Evolutionary conservation across 2,113 vertebrate species (phyloP), one percentile per base, ranked within the genome.

Genomic region (Agapornis roseicollis): DNA sequence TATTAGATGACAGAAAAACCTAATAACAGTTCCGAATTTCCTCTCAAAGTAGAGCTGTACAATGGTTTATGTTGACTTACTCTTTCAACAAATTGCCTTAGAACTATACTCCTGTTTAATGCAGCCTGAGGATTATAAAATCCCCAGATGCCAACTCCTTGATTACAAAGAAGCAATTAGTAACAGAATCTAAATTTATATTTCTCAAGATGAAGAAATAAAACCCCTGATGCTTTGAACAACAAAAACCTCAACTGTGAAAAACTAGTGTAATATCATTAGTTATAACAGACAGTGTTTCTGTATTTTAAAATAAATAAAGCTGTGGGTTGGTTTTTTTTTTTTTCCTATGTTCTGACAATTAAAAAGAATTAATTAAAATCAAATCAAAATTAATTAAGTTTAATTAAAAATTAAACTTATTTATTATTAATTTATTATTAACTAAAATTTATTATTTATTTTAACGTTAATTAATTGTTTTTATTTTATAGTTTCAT

Each of bases 151-250:
- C 37, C 52, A 91, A 29, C 47, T 94, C 85, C 80, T 97, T 96
- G 82, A 97, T 96, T 96, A 94, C 28, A 91, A 93, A 64, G 55
- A 96, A 96, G 60, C 76, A 96, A 96, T 96, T 96, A 94, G 68
- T 90, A 97, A 92, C 77, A 73, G 55, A 95, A 94, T 88, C 60
- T 96, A 96, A 95, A 96, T 84, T 95, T 93, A 42, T 73, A 82
- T 96, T 97, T 65, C 60, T 95, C 63, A 44, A 93, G 64, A 77
- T 71, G 28, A 78, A 96, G 42, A 94, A 97, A 95, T 90, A 64
- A 96, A 97, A 82, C 39, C 17, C 84, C 72, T 56, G 23, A 92
- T 44, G 85, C 33, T 64, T 93, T 70, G 28, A 96, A 84, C 22
- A 93, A 46, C 42, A 79, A 93, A 89, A 82, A 12, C 4, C 33